These are phyloP conservation scores for Ploceus nigricollis DNA, from an alignment of 2,113 vertebrate species.

Conservation along the genomic window DNA sequence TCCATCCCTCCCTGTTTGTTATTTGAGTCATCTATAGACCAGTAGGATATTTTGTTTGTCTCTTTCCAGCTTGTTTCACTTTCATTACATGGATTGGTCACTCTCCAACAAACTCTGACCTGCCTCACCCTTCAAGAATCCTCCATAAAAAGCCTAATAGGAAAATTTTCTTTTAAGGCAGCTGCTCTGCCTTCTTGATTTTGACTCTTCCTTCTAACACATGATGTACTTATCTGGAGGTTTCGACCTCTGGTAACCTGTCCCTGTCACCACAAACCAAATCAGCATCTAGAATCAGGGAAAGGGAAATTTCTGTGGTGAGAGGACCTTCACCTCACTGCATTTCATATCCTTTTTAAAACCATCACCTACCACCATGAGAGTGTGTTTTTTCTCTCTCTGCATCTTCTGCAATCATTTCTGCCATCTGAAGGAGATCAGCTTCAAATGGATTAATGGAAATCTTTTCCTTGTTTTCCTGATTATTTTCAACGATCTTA, in stretches of 20 bases:
- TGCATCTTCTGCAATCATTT: constrained; percentile 92
- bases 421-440: constrained; percentile 96
- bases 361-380: constrained; percentile 77
- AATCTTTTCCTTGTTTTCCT: constrained; percentile 89
- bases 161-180: neutral
- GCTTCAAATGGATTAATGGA: constrained; percentile 89
- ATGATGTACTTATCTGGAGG: neutral
- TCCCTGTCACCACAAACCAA: neutral
- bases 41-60: neutral
- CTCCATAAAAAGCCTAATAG: neutral
- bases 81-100: neutral
- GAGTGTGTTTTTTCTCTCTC: constrained; percentile 79
- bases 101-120: neutral
- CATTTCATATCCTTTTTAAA: neutral
- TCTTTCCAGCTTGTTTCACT: neutral
- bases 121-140: neutral
- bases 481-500: constrained; percentile 82
- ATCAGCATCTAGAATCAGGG: neutral
- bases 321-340: neutral
- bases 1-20: neutral
- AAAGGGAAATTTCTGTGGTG: neutral
- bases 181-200: neutral
- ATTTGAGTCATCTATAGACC: neutral
- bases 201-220: neutral
- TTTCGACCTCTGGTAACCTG: neutral